Evolutionary conservation across 1,140 invertebrate genomes (phyloP).

Genomic region (Bursaphelenchus mucronatus): DNA sequence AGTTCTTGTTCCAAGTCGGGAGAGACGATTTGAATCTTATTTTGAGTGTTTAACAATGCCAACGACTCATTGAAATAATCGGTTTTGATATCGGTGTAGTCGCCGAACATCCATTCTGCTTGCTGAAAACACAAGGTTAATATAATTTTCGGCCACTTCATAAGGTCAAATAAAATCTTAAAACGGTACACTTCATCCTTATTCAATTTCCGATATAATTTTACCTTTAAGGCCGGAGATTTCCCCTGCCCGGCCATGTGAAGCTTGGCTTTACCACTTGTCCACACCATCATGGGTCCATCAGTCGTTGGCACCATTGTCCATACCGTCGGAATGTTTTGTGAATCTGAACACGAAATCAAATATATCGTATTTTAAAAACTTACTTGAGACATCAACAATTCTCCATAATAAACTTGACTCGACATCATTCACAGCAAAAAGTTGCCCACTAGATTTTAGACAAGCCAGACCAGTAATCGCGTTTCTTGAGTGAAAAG

Average conservation of each 20-base stretch:
- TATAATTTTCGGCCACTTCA: no score
- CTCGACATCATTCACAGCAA: slow-evolving; percentile 17
- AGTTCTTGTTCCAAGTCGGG: neutral
- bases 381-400: slow-evolving; percentile 13
- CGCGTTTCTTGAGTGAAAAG: neutral
- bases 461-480: slow-evolving; percentile 10
- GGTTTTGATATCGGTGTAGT: slow-evolving; percentile 6
- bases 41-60: neutral
- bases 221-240: neutral
- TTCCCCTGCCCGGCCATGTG: slow-evolving; percentile 6
- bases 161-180: no score
- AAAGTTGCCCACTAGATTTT: slow-evolving; percentile 12
- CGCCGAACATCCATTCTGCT: slow-evolving; percentile 18
- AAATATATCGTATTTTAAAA: neutral
- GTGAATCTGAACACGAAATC: neutral
- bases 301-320: neutral
- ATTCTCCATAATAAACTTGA: slow-evolving; percentile 9
- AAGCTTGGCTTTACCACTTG: slow-evolving; percentile 1
- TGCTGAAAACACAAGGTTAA: neutral
- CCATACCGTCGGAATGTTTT: slow-evolving; percentile 7
- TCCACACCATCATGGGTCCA: slow-evolving; percentile 10
- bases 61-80: neutral
- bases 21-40: slow-evolving; percentile 14
- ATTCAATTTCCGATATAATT: no score
- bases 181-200: no score